These are phyloP conservation scores for Steinernema khuongi DNA, from an alignment of 1,140 invertebrate species.

Conservation along the genomic window DNA sequence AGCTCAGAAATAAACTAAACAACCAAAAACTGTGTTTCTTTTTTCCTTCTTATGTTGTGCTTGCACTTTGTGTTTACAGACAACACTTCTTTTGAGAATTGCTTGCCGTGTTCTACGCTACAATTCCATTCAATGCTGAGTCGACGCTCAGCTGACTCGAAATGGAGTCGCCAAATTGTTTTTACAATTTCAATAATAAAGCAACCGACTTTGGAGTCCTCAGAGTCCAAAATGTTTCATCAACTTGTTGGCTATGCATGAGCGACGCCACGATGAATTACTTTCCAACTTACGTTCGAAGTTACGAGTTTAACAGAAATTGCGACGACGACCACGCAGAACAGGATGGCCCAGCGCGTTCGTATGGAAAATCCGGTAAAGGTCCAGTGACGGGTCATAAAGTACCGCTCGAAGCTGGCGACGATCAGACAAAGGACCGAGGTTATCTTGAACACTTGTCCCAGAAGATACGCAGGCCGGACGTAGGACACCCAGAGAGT, in stretches of 20 bases:
- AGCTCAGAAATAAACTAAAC: too few relatives aligned
- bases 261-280: neutral
- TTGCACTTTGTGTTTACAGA: too few relatives aligned
- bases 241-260: neutral
- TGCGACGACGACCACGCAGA: conserved; percentile 32
- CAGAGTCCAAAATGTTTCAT: conserved; percentile 24
- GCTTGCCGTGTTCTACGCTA: too few relatives aligned
- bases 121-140: too few relatives aligned
- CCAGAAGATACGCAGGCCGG: conserved; percentile 42
- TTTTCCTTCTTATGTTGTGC: too few relatives aligned
- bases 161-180: too few relatives aligned
- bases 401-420: conserved; percentile 51
- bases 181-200: too few relatives aligned
- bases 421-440: conserved; percentile 56
- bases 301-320: conserved; percentile 50
- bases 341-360: conserved; percentile 50
- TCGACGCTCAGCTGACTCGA: too few relatives aligned
- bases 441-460: conserved; percentile 55
- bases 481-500: conserved; percentile 44
- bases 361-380: conserved; percentile 53
- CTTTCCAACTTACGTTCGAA: conserved; percentile 34
- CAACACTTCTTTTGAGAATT: too few relatives aligned
- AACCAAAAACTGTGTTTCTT: too few relatives aligned
- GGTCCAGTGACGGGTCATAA: conserved; percentile 55
- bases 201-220: too few relatives aligned